phyloP scores from a whole-genome alignment of 2,113 vertebrate genomes.

The Prochilodus magdalenae region DNA sequence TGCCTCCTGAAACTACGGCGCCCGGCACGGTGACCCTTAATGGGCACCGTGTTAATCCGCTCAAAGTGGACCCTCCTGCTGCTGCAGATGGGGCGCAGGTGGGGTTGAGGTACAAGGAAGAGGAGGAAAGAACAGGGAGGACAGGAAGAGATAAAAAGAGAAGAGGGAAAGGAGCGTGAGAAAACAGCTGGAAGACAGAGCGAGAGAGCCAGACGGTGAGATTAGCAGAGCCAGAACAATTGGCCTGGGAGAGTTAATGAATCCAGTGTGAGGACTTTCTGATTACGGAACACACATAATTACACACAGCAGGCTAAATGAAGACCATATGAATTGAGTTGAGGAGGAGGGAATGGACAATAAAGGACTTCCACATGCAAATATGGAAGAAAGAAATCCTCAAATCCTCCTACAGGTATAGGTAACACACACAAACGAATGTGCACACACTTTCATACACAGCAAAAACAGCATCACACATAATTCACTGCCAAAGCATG shows the following conservation, averaged over 20 bases:
- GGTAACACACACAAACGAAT: not conserved
- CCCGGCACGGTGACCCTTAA: slow-evolving; percentile 84
- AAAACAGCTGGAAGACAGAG: slow-evolving; percentile 60
- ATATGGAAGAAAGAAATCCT: not conserved
- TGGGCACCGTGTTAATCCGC: slow-evolving; percentile 92
- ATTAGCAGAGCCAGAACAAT: slow-evolving; percentile 53
- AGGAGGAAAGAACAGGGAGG: slow-evolving; percentile 27
- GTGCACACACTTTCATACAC: not conserved
- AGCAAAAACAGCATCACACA: not conserved
- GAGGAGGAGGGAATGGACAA: not conserved
- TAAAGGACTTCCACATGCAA: slow-evolving; percentile 6
- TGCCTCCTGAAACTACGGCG: slow-evolving; percentile 85
- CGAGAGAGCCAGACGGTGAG: slow-evolving; percentile 49
- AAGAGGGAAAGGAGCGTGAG: slow-evolving; percentile 69
- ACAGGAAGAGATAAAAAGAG: slow-evolving; percentile 59
- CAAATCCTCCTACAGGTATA: not conserved
- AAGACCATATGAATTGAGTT: not conserved
- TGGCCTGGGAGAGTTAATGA: slow-evolving; percentile 21
- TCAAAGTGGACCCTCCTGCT: slow-evolving; percentile 94
- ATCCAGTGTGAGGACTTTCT: not conserved
- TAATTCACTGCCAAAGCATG: slow-evolving; percentile 11
- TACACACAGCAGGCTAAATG: slow-evolving; percentile 15
- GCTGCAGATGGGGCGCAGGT: slow-evolving; percentile 71
- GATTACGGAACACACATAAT: not conserved
- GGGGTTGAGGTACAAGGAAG: slow-evolving; percentile 11